Conservation (phyloP, 2,113 vertebrate species). For the Pygoscelis adeliae region DNA sequence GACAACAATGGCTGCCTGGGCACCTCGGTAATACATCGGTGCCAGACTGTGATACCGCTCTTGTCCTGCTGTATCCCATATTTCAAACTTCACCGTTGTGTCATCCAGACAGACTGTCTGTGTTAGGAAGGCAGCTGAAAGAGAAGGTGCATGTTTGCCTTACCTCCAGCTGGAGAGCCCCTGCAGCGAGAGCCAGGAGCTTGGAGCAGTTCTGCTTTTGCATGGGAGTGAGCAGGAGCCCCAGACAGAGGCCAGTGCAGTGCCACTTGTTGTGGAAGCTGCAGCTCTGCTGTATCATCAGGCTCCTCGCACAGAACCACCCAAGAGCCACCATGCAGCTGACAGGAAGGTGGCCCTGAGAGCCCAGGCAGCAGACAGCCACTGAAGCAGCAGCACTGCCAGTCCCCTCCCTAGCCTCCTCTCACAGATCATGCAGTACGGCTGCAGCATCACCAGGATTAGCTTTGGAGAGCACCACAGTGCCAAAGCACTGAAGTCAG, state of each 20-base stretch:
- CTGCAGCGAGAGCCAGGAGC: background rate
- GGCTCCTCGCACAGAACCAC: background rate
- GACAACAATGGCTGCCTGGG: constrained; percentile 97
- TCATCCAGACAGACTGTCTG: constrained; percentile 98
- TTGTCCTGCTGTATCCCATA: constrained; percentile 98
- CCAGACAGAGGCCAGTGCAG: rapidly evolving
- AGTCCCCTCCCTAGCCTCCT: background rate
- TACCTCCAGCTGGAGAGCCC: background rate
- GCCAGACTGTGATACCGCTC: constrained; percentile 98
- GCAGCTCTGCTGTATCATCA: background rate
- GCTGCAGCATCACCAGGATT: rapidly evolving
- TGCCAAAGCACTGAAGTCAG: background rate
- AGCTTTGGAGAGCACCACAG: background rate
- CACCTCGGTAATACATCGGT: constrained; percentile 97
- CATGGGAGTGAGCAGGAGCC: background rate
- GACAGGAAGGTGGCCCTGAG: background rate
- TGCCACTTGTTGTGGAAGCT: background rate
- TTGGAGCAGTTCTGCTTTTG: background rate
- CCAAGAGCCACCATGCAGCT: background rate
- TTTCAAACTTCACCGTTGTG: constrained; percentile 99
- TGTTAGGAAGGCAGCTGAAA: constrained; percentile 96
- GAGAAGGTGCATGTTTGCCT: background rate
- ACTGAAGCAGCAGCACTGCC: background rate
- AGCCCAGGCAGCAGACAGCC: background rate
- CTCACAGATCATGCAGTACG: background rate